Evolutionary conservation across 2,888 invertebrate genomes (phyloP), one percentile per base, ranked within the genome.

Genomic region (Epinotia brunnichana): DNA sequence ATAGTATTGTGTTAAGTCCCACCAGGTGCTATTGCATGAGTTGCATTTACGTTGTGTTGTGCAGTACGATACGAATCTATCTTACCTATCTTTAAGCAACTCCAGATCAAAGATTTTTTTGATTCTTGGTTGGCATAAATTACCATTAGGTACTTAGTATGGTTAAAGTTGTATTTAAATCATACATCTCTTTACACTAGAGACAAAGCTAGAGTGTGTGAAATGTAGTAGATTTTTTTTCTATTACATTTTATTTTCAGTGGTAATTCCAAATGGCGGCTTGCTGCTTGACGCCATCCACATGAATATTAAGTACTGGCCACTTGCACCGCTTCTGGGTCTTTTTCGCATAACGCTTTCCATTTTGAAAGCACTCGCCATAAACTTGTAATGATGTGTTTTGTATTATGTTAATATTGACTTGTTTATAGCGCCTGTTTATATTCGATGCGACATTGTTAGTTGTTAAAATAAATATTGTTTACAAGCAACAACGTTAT

Each of bases 311-410:
- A 85, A 85, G 79, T 79, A 84, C 82, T 78, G 76, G 82, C 84
- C 83, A 88, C 87, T 85, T 83, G 89, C 81, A 87, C 75, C 84
- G 88, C 88, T 90, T 78, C 87, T 90, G 89, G 87, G 82, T 84
- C 79, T 82, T 81, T 85, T 83, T 83, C 80, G 81, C 84, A 83
- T 85, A 85, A 83, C 79, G 81, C 83, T 83, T 82, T 85, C 83
- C 84, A 81, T 80, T 79, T 77, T 77, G 79, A 80, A 81, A 78
- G 77, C 77, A 74, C 71, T 76, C 56, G 76, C 76, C 78, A 79
- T 83, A 82, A 83, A 83, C 77, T 77, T 77, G 69, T 74, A 74
- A 78, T 77, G 77, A 79, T 78, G 75, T 78, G 79, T 81, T 81
- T 81, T 80, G 80, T 81, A 79, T 80, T 82, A 82, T 81, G 81